These are phyloP conservation scores for Chaetops frenatus DNA, from an alignment of 2,113 vertebrate species.

Conservation along the genomic window DNA sequence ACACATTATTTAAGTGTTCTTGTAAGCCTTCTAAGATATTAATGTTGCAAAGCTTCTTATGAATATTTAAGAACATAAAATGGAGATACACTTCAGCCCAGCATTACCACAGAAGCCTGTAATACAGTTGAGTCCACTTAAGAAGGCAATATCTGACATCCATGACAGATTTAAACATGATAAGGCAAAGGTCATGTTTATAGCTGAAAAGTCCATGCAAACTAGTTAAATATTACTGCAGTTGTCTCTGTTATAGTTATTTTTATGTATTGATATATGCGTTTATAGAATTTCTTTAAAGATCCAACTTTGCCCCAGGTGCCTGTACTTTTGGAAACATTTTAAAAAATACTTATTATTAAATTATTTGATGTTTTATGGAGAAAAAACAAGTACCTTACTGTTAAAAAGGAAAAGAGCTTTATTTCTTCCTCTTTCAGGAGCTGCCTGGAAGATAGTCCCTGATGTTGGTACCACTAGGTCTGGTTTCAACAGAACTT, in stretches of 20 bases:
- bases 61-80: conserved; percentile 99
- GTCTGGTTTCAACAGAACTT: background rate
- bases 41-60: conserved; percentile 99
- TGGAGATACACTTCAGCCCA: conserved; percentile 77
- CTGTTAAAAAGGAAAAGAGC: background rate
- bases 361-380: background rate
- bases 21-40: conserved; percentile 99
- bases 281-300: background rate
- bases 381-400: background rate
- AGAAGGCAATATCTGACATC: conserved; percentile 72
- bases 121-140: conserved; percentile 79
- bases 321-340: background rate
- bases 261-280: background rate
- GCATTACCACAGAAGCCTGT: conserved; percentile 73
- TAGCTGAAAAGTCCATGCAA: background rate
- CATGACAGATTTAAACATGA: conserved; percentile 75
- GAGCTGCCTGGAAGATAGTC: background rate
- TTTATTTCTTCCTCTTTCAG: background rate
- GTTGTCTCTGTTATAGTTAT: background rate
- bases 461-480: background rate
- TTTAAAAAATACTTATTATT: background rate
- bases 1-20: conserved; percentile 99
- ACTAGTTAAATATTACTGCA: conserved; percentile 9
- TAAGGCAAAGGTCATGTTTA: conserved; percentile 64
- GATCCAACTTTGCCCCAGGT: background rate